phyloP scores from a whole-genome alignment of 2,797 vertebrate genomes.

The Margarornis squamiger region DNA sequence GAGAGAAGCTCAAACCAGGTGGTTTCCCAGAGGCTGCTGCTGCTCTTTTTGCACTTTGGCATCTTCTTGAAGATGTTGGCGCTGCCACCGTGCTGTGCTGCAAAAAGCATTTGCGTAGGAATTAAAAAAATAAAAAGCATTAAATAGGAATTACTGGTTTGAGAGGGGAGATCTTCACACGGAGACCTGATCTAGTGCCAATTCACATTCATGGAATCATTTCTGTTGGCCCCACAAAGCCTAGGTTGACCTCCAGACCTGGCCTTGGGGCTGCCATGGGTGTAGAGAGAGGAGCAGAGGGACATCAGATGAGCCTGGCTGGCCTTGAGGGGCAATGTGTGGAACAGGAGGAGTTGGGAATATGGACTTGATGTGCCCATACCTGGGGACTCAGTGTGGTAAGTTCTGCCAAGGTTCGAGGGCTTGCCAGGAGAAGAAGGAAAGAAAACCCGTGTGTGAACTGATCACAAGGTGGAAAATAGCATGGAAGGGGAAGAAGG shows the following conservation, averaged over 20 bases:
- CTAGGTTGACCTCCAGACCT: not conserved
- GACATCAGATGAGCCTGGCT: not conserved
- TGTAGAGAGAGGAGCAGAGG: not conserved
- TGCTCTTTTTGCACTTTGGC: not conserved
- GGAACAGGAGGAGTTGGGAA: not conserved
- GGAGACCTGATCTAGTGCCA: not conserved
- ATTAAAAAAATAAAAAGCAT: too few species aligned
- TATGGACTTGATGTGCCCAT: not conserved
- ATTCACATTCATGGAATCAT: not conserved
- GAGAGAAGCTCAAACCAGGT: not conserved
- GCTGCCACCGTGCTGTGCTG: not conserved
- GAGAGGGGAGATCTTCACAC: not conserved
- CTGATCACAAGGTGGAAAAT: not conserved
- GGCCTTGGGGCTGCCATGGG: not conserved
- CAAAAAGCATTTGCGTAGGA: not conserved
- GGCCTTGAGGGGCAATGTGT: not conserved
- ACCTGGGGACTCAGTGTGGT: fast-evolving
- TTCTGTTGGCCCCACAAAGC: not conserved
- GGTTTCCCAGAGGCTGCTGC: not conserved
- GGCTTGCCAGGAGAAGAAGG: not conserved
- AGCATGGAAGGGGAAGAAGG: not conserved
- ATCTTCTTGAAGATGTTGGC: not conserved
- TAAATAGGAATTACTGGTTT: not conserved
- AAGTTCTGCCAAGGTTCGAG: not conserved
- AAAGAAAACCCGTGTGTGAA: not conserved